Conservation (phyloP, 2,797 vertebrate species). For the Hapalemur alaotrensis region DNA sequence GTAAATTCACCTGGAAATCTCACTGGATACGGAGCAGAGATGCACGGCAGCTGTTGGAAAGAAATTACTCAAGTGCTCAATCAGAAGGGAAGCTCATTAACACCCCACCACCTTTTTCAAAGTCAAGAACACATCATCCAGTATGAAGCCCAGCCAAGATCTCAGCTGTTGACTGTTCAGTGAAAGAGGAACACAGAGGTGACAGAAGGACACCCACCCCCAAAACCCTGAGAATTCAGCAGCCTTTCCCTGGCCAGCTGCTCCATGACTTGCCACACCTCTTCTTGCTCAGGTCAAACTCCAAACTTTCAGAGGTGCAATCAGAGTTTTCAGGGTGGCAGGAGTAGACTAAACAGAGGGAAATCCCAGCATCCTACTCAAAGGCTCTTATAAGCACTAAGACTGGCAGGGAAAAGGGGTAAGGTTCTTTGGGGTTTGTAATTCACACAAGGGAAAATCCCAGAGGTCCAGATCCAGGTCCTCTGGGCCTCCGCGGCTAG, state of each 20-base stretch:
- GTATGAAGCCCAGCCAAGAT: background rate
- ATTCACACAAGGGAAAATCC: background rate
- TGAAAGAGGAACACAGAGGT: background rate
- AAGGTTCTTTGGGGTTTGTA: background rate
- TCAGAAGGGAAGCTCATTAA: slow-evolving; percentile 36
- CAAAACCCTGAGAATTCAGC: background rate
- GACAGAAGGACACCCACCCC: background rate
- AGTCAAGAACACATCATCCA: background rate
- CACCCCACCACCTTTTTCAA: background rate
- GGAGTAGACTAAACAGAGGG: background rate
- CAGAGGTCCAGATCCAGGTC: background rate
- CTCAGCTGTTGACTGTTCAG: background rate
- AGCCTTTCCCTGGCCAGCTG: background rate
- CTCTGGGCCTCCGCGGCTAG: background rate
- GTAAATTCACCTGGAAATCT: slow-evolving; percentile 38
- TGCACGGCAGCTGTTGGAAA: background rate
- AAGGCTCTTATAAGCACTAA: background rate
- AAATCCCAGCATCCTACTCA: background rate
- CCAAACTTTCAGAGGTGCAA: background rate
- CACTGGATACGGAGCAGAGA: background rate
- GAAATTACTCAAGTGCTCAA: slow-evolving; percentile 36
- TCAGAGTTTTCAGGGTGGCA: background rate
- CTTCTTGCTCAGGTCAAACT: background rate
- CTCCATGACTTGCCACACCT: background rate
- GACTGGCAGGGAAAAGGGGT: background rate